Evolutionary conservation across 1,140 invertebrate species (phyloP).

Genomic region (Eufriesea mexicana): DNA sequence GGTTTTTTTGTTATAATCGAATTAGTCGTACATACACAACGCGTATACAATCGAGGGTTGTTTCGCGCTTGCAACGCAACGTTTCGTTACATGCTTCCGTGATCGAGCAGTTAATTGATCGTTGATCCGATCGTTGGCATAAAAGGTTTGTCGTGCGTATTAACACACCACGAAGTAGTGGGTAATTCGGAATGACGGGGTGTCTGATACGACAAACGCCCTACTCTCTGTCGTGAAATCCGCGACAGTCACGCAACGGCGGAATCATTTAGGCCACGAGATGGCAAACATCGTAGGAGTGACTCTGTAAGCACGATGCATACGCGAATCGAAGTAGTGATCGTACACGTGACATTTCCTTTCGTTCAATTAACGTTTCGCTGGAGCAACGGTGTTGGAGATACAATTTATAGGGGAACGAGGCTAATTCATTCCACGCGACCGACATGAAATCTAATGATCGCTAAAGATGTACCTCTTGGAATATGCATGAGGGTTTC

Average conservation of each 20-base stretch:
- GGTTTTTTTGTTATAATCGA: neutral
- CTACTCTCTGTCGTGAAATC: neutral
- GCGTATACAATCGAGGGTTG: neutral
- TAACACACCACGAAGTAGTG: too few species aligned
- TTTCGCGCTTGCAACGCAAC: neutral
- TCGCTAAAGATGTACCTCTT: neutral
- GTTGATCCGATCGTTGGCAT: too few species aligned
- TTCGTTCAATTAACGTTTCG: slow-evolving; percentile 16
- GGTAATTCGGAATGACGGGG: neutral
- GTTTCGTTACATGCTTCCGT: neutral
- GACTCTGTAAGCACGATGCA: neutral
- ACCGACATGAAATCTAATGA: slow-evolving; percentile 4
- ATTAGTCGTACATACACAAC: neutral
- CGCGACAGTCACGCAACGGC: neutral
- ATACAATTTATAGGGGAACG: neutral
- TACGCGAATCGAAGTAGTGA: neutral
- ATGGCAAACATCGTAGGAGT: neutral
- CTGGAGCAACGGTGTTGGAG: neutral
- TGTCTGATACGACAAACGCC: neutral
- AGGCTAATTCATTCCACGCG: slow-evolving; percentile 26
- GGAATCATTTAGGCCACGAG: neutral
- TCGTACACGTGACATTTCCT: slow-evolving; percentile 2
- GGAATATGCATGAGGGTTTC: neutral
- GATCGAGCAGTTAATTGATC: too few species aligned
- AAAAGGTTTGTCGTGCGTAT: too few species aligned